Base-by-base conservation (phyloP, 2,888 invertebrate genomes). In the Priocnemis perturbator region DNA sequence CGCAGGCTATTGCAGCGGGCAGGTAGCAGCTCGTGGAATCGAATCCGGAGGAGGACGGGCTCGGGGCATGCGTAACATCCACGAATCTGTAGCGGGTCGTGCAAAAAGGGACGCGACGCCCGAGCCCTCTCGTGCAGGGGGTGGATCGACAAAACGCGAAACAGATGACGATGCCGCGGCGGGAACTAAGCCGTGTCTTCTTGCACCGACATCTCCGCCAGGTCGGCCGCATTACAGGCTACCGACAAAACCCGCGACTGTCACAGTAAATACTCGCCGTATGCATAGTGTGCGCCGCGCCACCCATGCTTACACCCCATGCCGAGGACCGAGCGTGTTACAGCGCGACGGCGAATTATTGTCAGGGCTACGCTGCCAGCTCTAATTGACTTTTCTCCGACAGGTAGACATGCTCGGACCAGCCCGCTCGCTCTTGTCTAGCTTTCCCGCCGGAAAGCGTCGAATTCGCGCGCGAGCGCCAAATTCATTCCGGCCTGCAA, bases 211-310 rank as follows among this genome's bases (percentile, higher is more conserved):
- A 62, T 64, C 65, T 67, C 71, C 71, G 71, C 73, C 76, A 73
- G 69, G 71, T 79, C 77, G 83, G 83, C 85, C 81, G 84, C 82
- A 83, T 86, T 86, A 83, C 84, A 71, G 79, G 76, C 69, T 53
- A 56, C 74, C 81, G 66, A 73, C 82, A 86, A 86, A 86, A 86
- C 86, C 80, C 55, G 68, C 71, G 69, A 53, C 53, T 53, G 79
- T 84, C 83, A 79, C 77, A 67, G 84, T 83, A 85, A 85, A 83
- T 85, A 83, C 81, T 76, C 74, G 53, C 72, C 69, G 68, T 76
- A 64, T 79, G 78, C 78, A 76, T 64, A 71, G 67, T 68, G 26
- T 5, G 62, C 55, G 60, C n/a, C n/a, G n/a, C n/a, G n/a, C n/a
- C 67, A 66, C 59, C 61, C 58, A 60, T 62, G 44, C 21, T 45